Evolutionary conservation across 1,140 invertebrate genomes (phyloP), one percentile per base, ranked within the genome.

Genomic region (Eubasilissa regina): DNA sequence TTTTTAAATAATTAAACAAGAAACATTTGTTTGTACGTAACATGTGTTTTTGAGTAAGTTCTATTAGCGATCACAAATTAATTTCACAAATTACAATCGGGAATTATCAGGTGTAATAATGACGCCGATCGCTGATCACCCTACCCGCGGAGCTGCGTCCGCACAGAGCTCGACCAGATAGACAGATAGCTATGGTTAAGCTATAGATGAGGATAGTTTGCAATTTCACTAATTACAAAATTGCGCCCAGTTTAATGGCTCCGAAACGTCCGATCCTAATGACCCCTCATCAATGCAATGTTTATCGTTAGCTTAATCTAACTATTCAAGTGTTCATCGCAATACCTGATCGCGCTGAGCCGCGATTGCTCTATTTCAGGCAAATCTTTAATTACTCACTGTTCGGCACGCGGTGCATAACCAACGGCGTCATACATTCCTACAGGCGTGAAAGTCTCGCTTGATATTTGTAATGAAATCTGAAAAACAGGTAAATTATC

Each of bases 141-240:
- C 21, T 58, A 13, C 15, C 55, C 3, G n/a, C n/a, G n/a, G n/a
- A n/a, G n/a, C 25, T 35, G 25, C 25, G 1, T 1, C 1, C 25
- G 25, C 25, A 35, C 25, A 6, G 17, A 19, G n/a, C 17, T 17
- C 17, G 8, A 55, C 53, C 55, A 10, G 21, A 19, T 58, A 21
- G 1, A 19, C 17, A 3, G 55, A 58, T 58, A 58, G 21, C 55
- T 11, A 19, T 25, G 43, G 25, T 66, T 66, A 25, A 17, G 25
- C 15, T 45, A 43, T 15, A 53, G 75, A 64, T 51, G 43, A 15
- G 25, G 13, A 47, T 25, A 19, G 58, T 43, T 70, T 68, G 62
- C 62, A 56, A 68, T 77, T 77, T 70, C 64, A 44, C 75, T 77
- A 77, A 77, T 77, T 77, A 43, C 75, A 53, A 77, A 77, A 77